phyloP scores from a whole-genome alignment of 2,888 invertebrate species.

The Tubulanus polymorphus region DNA sequence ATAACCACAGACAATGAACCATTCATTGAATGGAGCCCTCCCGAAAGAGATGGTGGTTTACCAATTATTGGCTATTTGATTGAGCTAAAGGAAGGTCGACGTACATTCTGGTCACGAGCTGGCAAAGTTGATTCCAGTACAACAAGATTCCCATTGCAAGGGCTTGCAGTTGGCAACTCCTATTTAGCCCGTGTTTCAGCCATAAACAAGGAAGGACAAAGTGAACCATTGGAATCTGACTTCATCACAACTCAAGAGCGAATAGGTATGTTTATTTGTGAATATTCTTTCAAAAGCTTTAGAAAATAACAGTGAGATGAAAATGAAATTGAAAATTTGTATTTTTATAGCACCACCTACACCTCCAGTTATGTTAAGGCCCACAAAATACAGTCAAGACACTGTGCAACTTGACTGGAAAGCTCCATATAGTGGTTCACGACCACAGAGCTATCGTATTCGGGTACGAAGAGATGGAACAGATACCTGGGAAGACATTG shows the following conservation, averaged over 20 bases:
- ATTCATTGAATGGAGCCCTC: conserved; percentile 92
- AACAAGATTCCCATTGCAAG: conserved; percentile 68
- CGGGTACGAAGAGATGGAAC: conserved; percentile 41
- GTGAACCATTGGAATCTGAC: conserved; percentile 84
- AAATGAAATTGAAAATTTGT: no score
- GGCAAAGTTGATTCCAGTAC: conserved; percentile 29
- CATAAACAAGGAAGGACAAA: conserved; percentile 96
- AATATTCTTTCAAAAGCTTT: no score
- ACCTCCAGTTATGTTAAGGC: conserved; percentile 46
- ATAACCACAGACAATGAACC: conserved; percentile 93
- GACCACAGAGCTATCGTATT: conserved; percentile 44
- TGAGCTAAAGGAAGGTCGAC: conserved; percentile 84
- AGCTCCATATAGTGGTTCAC: conserved; percentile 50
- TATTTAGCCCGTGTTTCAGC: conserved; percentile 98
- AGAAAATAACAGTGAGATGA: no score
- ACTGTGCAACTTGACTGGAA: conserved; percentile 51
- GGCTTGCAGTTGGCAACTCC: conserved; percentile 81
- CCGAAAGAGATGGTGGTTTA: conserved; percentile 92
- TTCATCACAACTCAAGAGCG: conserved; percentile 64
- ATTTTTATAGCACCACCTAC: no score
- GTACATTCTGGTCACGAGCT: conserved; percentile 85
- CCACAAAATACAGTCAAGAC: conserved; percentile 43
- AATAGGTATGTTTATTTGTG: conserved; percentile 23
- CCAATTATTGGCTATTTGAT: conserved; percentile 75
- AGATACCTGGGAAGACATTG: conserved; percentile 40